Evolutionary conservation across 2,113 vertebrate species (phyloP).

Genomic region (Mustelus asterias): DNA sequence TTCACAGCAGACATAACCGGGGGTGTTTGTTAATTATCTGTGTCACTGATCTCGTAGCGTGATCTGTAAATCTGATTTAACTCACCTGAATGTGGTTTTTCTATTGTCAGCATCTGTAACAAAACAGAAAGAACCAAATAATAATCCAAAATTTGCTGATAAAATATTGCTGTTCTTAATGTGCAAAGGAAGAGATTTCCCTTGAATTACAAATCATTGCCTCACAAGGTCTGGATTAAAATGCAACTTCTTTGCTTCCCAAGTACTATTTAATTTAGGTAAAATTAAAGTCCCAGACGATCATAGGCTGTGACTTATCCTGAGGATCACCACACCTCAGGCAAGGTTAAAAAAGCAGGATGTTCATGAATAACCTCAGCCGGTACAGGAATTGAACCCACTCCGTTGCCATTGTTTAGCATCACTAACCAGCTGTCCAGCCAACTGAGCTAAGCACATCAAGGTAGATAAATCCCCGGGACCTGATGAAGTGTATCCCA

Average conservation of each 20-base stretch:
- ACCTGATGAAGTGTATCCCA: no score
- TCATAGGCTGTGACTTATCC: no score
- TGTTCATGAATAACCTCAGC: no score
- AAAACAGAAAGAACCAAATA: not conserved
- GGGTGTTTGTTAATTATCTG: not conserved
- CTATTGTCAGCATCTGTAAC: not conserved
- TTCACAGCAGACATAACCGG: not conserved
- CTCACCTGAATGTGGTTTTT: not conserved
- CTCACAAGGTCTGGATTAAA: not conserved
- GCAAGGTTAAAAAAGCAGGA: no score
- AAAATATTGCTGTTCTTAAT: not conserved
- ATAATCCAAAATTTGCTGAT: not conserved
- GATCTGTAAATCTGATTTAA: slow-evolving; percentile 11
- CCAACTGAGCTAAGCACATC: no score
- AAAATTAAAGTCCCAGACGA: no score
- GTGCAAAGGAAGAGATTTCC: not conserved
- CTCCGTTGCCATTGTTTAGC: no score
- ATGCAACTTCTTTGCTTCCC: not conserved
- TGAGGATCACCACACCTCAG: no score
- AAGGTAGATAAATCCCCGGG: no score
- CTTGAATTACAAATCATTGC: not conserved
- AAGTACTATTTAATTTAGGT: no score
- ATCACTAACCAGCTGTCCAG: no score
- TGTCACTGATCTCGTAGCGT: not conserved
- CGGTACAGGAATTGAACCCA: no score